Conservation (phyloP, 53 echinoderm and acorn worm genomes). For the Stichopus horrens region DNA sequence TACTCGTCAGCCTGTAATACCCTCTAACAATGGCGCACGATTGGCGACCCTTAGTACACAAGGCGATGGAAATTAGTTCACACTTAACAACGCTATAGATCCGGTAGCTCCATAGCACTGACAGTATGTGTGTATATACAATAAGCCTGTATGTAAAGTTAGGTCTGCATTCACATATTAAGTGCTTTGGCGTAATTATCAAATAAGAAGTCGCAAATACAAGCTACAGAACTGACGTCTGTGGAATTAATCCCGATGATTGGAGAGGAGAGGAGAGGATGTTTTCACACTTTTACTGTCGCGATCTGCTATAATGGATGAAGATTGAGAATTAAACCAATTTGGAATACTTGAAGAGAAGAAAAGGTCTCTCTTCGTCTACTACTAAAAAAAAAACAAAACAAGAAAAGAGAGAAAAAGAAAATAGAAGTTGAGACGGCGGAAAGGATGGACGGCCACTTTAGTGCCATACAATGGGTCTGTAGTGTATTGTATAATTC, state of each 20-base stretch:
- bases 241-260: too few relatives aligned
- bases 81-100: not conserved
- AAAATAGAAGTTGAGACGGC: too few relatives aligned
- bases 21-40: not conserved
- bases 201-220: not conserved
- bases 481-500: not conserved
- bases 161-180: not conserved
- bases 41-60: not conserved
- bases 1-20: not conserved
- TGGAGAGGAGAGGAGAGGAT: too few relatives aligned
- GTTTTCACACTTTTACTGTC: not conserved
- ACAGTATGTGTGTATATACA: not conserved
- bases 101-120: not conserved
- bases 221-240: too few relatives aligned
- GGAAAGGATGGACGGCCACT: not conserved
- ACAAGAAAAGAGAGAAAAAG: too few relatives aligned
- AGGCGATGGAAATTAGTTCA: not conserved
- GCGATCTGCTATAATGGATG: not conserved
- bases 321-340: too few relatives aligned
- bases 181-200: not conserved
- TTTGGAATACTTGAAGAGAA: too few relatives aligned
- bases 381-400: too few relatives aligned
- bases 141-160: not conserved
- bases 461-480: not conserved
- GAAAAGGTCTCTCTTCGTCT: too few relatives aligned